Conservation (phyloP, 2,888 invertebrate species). For the Podotricha telesiphe region DNA sequence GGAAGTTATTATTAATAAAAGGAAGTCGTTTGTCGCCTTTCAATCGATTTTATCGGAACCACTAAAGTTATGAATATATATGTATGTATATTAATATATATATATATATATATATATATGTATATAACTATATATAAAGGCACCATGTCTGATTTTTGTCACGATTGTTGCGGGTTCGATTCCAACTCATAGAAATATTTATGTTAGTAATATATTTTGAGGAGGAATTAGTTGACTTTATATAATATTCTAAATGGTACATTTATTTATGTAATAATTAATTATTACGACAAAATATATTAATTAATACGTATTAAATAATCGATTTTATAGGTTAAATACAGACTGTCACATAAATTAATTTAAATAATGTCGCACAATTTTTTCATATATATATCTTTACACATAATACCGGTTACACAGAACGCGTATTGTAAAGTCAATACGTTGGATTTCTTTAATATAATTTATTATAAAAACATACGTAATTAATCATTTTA, state of each 20-base stretch:
- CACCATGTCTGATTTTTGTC: too few relatives aligned
- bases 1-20: slow-evolving; percentile 13
- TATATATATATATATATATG: too few relatives aligned
- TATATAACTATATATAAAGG: too few relatives aligned
- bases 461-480: too few relatives aligned
- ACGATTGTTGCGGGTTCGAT: too few relatives aligned
- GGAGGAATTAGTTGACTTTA: too few relatives aligned
- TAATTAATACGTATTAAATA: background rate
- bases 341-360: background rate
- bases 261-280: background rate
- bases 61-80: background rate
- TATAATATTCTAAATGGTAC: background rate
- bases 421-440: too few relatives aligned
- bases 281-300: background rate
- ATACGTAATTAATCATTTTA: too few relatives aligned
- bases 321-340: slow-evolving; percentile 4
- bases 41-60: slow-evolving; percentile 1
- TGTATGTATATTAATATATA: slow-evolving; percentile 2
- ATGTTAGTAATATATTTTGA: too few relatives aligned
- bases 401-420: background rate
- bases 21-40: slow-evolving; percentile 17
- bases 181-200: too few relatives aligned
- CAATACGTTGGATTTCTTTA: too few relatives aligned
- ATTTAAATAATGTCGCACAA: background rate
- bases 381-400: background rate